phyloP scores from a whole-genome alignment of 1,140 invertebrate species.

The Trigoniulus corallinus region DNA sequence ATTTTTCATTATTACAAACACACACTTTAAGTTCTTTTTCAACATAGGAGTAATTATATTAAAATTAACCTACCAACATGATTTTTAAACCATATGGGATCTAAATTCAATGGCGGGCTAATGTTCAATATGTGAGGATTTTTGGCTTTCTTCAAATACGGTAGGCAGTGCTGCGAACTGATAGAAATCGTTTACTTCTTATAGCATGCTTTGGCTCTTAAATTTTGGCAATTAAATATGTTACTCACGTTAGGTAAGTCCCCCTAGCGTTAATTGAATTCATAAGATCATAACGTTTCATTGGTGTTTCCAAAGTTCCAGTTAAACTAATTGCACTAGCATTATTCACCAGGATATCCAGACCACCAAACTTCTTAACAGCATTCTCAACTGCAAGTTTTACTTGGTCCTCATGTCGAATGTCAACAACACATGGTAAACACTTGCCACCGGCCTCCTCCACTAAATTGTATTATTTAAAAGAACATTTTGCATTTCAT shows the following conservation, averaged over 20 bases:
- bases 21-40: too few relatives aligned
- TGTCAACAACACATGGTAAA: constrained; percentile 84
- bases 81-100: constrained; percentile 74
- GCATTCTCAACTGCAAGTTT: constrained; percentile 67
- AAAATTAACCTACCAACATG: too few relatives aligned
- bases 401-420: constrained; percentile 71
- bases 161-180: constrained; percentile 85
- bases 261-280: constrained; percentile 78
- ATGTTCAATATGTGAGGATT: constrained; percentile 94
- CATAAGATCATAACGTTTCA: constrained; percentile 95
- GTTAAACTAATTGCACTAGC: constrained; percentile 91
- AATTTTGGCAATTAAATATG: too few relatives aligned
- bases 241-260: constrained; percentile 79
- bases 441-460: constrained; percentile 78
- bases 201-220: too few relatives aligned
- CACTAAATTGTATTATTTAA: constrained; percentile 46
- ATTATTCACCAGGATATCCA: constrained; percentile 92
- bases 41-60: too few relatives aligned
- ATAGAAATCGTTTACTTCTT: too few relatives aligned
- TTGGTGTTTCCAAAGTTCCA: constrained; percentile 64
- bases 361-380: constrained; percentile 84
- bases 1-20: too few relatives aligned
- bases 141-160: constrained; percentile 67
- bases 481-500: neutral
- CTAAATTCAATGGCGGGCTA: constrained; percentile 83